Base-by-base conservation (phyloP, 1,140 invertebrate genomes). In the Coptotermes formosanus region DNA sequence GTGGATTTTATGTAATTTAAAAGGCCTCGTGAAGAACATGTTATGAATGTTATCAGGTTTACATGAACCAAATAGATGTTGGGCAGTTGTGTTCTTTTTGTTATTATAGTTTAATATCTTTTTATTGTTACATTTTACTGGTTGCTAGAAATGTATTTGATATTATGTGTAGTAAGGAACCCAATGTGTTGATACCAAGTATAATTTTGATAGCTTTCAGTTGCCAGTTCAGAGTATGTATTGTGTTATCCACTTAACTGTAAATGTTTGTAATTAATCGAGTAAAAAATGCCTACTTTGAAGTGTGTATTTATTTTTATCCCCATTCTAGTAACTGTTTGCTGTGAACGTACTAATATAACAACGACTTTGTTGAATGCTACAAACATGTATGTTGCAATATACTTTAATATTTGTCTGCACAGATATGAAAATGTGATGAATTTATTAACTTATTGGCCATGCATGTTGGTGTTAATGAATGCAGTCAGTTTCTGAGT, bases 211-310 rank as follows among this genome's bases (percentile, higher is more conserved):
- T 86, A 86, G 44, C 81, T 32, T 69, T 82, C 16, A 52, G n/a
- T 75, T 75, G 38, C 25, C 55, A 82, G n/a, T 64, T 48, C 69
- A 82, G 81, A 75, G 32, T 75, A 75, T 86, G 81, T 52, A 75
- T 86, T 75, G 81, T 82, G 82, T 75, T 82, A 48, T 86, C 85
- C 48, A 55, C 75, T 86, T 82, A 82, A 86, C 45, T 86, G 85
- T 86, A 86, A 86, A 86, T 86, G 85, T 86, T 86, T 86, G 85
- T 86, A 86, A 86, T 82, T 86, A 86, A 86, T 81, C 85, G n/a
- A 85, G 85, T 75, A 85, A 85, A 75, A 69, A 55, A 59, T 59
- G 43, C 64, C 55, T 59, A 85, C 85, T 55, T 85, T 85, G 38
- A 81, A 75, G n/a, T 75, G 25, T 75, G n/a, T 75, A 75, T 75